A percentile compares a stretch with the other conserved stretches of the same genome.
Conservation (phyloP, 2,113 vertebrate genomes). For the Barnardius zonarius region DNA sequence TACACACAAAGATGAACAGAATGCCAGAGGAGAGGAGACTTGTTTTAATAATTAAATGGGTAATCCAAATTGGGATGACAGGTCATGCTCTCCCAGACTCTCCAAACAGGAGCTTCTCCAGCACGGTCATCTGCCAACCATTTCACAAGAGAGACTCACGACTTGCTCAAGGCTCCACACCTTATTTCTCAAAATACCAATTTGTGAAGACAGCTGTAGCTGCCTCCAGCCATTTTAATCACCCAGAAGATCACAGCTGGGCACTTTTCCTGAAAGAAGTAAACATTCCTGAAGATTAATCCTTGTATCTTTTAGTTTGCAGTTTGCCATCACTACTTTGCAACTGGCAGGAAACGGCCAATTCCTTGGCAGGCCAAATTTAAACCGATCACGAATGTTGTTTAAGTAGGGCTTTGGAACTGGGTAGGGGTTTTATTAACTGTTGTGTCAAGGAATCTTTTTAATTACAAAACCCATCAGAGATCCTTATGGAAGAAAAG, state of each 20-base stretch:
- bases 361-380: neutral
- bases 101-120: slow-evolving; percentile 5
- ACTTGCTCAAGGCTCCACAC: slow-evolving; percentile 11
- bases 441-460: neutral
- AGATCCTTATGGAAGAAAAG: neutral
- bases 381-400: neutral
- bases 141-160: slow-evolving; percentile 29
- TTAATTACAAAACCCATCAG: neutral
- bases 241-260: neutral
- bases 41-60: slow-evolving; percentile 25
- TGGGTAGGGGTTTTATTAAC: neutral
- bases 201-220: neutral
- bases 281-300: neutral
- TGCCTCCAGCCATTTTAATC: neutral
- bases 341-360: neutral
- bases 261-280: neutral
- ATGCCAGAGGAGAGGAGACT: neutral
- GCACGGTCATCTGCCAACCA: neutral
- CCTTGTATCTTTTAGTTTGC: neutral
- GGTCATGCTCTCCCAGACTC: slow-evolving; percentile 26
- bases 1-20: neutral
- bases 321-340: neutral
- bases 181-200: neutral
- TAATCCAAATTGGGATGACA: slow-evolving; percentile 50
- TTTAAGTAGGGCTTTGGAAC: neutral